phyloP scores from a whole-genome alignment of 1,140 invertebrate species.

The Ooceraea biroi region DNA sequence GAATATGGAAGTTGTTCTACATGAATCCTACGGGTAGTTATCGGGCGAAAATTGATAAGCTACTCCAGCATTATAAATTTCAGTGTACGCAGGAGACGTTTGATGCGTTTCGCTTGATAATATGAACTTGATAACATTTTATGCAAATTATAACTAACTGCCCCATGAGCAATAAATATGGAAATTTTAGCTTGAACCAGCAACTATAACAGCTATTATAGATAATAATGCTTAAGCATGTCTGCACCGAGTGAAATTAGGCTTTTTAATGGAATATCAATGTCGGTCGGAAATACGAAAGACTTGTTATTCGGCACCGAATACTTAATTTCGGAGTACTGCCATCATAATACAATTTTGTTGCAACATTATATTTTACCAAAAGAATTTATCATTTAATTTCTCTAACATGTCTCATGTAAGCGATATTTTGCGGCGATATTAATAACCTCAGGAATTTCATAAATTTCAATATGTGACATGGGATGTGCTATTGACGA shows the following conservation, averaged over 20 bases:
- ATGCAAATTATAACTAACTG: conserved; percentile 52
- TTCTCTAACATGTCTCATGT: conserved; percentile 8
- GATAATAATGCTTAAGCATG: conserved; percentile 26
- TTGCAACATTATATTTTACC: neutral
- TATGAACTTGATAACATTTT: conserved; percentile 58
- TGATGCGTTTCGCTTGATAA: conserved; percentile 18
- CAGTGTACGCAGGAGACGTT: conserved; percentile 5
- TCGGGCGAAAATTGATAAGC: conserved; percentile 35
- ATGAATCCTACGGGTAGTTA: neutral
- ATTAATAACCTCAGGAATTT: conserved; percentile 18
- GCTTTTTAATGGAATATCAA: conserved; percentile 6
- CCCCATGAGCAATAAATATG: conserved; percentile 50
- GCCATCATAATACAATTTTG: neutral
- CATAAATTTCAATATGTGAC: conserved; percentile 18
- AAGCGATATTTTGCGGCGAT: conserved; percentile 9
- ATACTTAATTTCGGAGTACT: neutral
- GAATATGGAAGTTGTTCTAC: neutral
- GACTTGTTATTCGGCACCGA: conserved; percentile 10
- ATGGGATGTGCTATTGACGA: neutral
- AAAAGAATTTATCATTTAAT: conserved; percentile 8
- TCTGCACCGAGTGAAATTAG: neutral
- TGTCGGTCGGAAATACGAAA: neutral
- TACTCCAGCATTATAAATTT: conserved; percentile 44
- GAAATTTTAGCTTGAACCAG: conserved; percentile 39
- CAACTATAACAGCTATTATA: neutral